phyloP scores from a whole-genome alignment of 2,888 invertebrate species.

The Philonicus albiceps region DNA sequence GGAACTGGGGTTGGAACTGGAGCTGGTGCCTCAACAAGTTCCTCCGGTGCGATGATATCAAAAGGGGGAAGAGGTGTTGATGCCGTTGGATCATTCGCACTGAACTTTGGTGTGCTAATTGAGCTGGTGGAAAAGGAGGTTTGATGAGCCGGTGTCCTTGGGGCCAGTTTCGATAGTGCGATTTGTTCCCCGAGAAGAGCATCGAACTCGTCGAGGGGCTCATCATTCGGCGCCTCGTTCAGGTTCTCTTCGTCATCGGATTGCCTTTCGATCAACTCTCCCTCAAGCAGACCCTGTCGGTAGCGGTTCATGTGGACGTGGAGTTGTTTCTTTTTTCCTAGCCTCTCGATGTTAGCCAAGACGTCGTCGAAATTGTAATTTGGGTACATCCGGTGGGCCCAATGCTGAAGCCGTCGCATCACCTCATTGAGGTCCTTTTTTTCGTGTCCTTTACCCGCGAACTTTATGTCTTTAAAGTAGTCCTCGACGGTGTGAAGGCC shows the following conservation, averaged over 20 bases:
- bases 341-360: constrained; percentile 77
- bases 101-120: constrained; percentile 57
- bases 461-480: constrained; percentile 82
- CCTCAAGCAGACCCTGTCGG: constrained; percentile 68
- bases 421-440: constrained; percentile 81
- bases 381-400: constrained; percentile 92
- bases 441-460: constrained; percentile 81
- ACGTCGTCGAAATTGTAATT: constrained; percentile 89
- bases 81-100: constrained; percentile 53
- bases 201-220: constrained; percentile 71
- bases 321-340: constrained; percentile 83
- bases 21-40: constrained; percentile 52
- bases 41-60: constrained; percentile 21
- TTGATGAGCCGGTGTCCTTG: constrained; percentile 55
- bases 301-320: constrained; percentile 74
- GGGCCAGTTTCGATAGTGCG: constrained; percentile 64
- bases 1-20: constrained; percentile 47
- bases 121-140: constrained; percentile 48
- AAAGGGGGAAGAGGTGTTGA: constrained; percentile 55
- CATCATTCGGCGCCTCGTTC: constrained; percentile 56
- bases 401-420: constrained; percentile 86
- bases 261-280: constrained; percentile 54
- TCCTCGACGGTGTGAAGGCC: constrained; percentile 83
- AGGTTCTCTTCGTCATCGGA: constrained; percentile 40
- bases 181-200: constrained; percentile 72